Conservation (phyloP, 2,888 invertebrate species). For the Neoaliturus tenellus region DNA sequence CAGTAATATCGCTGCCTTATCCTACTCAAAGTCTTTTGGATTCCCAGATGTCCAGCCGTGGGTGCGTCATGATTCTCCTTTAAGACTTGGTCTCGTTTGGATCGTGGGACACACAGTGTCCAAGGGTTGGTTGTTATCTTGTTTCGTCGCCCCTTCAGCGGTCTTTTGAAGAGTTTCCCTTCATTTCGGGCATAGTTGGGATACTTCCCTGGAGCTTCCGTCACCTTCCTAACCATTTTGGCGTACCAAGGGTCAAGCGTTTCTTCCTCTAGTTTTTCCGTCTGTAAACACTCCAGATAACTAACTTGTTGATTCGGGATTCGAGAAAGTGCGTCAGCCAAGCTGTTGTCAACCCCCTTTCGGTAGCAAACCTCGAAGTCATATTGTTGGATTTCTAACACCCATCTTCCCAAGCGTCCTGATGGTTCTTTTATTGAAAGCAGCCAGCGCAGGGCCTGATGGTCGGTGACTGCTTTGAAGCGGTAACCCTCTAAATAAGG, state of each 20-base stretch:
- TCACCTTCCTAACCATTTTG: neutral
- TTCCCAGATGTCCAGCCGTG: constrained; percentile 66
- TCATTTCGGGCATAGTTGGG: neutral
- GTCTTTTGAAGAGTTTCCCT: neutral
- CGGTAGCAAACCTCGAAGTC: neutral
- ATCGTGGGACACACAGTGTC: constrained; percentile 29
- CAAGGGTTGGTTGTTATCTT: neutral
- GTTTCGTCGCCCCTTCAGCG: neutral
- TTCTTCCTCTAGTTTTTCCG: neutral
- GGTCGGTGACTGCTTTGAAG: constrained; percentile 51
- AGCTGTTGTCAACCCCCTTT: neutral
- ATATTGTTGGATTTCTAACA: constrained; percentile 3
- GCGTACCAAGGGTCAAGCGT: neutral
- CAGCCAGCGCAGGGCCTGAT: constrained; percentile 59
- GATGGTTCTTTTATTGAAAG: neutral
- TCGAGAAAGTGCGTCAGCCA: neutral
- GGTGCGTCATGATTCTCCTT: constrained; percentile 65
- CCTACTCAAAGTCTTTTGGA: constrained; percentile 18
- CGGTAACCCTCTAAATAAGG: constrained; percentile 65
- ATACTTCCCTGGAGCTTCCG: neutral
- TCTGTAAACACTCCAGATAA: neutral
- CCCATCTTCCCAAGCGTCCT: neutral
- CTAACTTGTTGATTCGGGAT: neutral
- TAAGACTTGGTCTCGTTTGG: constrained; percentile 53
- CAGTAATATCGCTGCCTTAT: neutral